Evolutionary conservation across 2,888 invertebrate genomes (phyloP).

Genomic region (Rosalia funebris): DNA sequence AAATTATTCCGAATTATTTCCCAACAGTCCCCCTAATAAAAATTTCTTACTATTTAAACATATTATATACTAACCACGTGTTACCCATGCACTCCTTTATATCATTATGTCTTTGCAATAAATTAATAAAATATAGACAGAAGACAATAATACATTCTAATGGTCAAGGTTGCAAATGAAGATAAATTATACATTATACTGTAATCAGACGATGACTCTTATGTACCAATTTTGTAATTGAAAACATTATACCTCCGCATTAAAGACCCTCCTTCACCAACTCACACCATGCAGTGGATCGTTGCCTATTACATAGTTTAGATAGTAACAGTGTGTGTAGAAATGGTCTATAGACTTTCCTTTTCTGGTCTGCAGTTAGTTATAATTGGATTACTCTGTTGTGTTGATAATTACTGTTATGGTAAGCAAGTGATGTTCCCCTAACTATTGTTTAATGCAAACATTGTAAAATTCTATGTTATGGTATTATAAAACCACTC

Average conservation of each 20-base stretch:
- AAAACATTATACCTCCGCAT: slow-evolving; percentile 2
- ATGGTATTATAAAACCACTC: too few species aligned
- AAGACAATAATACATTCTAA: background rate
- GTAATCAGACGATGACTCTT: background rate
- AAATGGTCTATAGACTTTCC: background rate
- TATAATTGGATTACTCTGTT: slow-evolving; percentile 11
- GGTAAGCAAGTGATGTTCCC: too few species aligned
- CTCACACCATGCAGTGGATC: slow-evolving; percentile 2
- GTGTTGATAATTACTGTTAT: slow-evolving; percentile 1
- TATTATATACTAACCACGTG: background rate
- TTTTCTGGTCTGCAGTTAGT: background rate
- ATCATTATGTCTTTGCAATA: background rate
- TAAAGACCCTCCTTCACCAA: background rate
- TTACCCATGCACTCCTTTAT: background rate
- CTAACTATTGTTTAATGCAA: too few species aligned
- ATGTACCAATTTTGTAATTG: slow-evolving; percentile 24
- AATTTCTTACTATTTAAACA: background rate
- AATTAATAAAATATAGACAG: slow-evolving; percentile 6
- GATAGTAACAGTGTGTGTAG: background rate
- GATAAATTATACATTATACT: slow-evolving; percentile 7
- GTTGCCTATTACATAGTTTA: background rate
- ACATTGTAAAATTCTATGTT: too few species aligned
- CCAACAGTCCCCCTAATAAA: too few species aligned
- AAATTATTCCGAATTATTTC: too few species aligned
- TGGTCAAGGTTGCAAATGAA: slow-evolving; percentile 20